Evolutionary conservation across 2,113 vertebrate genomes (phyloP).

Genomic region (Pterocles orientalis): DNA sequence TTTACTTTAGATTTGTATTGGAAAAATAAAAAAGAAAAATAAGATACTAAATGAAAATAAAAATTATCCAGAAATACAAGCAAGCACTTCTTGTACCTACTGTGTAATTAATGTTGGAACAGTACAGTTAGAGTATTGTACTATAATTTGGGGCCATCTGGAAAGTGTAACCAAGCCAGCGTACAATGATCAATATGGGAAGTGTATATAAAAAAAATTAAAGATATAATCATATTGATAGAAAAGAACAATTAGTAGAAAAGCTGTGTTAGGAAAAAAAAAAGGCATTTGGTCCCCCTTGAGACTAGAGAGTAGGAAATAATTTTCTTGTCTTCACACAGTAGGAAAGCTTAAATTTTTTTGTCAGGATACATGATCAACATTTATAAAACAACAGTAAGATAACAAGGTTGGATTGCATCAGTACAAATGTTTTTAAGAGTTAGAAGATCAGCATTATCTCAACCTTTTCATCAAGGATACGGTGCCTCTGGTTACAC

Average conservation of each 20-base stretch:
- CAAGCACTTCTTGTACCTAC: neutral
- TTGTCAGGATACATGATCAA: neutral
- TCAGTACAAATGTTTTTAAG: neutral
- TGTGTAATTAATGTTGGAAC: neutral
- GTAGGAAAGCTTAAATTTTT: neutral
- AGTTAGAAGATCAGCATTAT: no score
- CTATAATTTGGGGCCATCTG: neutral
- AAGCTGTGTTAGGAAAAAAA: fast-evolving
- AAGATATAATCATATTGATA: neutral
- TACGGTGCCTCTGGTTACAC: no score
- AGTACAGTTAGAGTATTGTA: neutral
- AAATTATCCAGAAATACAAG: neutral
- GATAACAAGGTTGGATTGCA: neutral
- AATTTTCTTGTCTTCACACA: neutral
- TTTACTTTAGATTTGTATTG: fast-evolving
- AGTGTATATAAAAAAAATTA: neutral
- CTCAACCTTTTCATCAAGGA: no score
- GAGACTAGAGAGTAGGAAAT: neutral
- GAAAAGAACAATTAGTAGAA: neutral
- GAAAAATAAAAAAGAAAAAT: neutral
- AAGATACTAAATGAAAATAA: fast-evolving
- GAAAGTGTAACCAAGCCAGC: neutral
- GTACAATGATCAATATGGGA: neutral
- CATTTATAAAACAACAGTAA: neutral
- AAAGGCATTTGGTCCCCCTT: fast-evolving